A percentile compares a stretch with the other conserved stretches of the same genome.
Evolutionary conservation across 2,797 vertebrate species (phyloP).

Genomic region (Antennarius maculatus): DNA sequence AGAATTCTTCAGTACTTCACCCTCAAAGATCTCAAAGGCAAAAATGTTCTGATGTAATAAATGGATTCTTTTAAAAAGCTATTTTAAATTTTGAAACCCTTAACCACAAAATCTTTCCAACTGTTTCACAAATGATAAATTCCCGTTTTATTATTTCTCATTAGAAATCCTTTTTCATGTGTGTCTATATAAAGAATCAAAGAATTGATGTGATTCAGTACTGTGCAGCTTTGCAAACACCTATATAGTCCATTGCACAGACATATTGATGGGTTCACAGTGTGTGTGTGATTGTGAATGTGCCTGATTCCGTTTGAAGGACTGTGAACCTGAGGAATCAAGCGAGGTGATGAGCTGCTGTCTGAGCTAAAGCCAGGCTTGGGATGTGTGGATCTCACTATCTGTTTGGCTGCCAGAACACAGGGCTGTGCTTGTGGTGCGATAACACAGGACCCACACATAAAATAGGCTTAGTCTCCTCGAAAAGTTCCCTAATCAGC

Average conservation of each 20-base stretch:
- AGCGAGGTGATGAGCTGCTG: constrained; percentile 54
- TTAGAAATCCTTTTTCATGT: background rate
- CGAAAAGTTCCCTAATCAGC: constrained; percentile 77
- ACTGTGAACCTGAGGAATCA: constrained; percentile 29
- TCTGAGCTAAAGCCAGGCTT: constrained; percentile 48
- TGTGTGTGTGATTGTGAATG: constrained; percentile 4
- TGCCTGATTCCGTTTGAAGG: constrained; percentile 10
- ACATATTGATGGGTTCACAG: constrained; percentile 4
- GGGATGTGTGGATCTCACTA: constrained; percentile 46
- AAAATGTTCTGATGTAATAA: too few relatives aligned
- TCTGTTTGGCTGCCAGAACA: constrained; percentile 61
- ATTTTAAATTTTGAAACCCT: background rate
- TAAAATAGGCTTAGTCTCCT: constrained; percentile 69
- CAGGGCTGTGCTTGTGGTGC: constrained; percentile 53
- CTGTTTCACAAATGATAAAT: background rate
- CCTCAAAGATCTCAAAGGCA: too few relatives aligned
- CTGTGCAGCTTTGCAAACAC: constrained; percentile 13
- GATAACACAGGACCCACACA: constrained; percentile 65
- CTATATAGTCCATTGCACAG: constrained; percentile 6
- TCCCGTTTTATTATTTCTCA: background rate
- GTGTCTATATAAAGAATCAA: background rate
- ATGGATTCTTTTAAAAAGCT: too few relatives aligned
- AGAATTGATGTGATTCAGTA: constrained; percentile 3
- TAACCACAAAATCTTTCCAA: background rate
- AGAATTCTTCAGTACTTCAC: too few relatives aligned